Conservation (phyloP, 2,797 vertebrate genomes). For the Meda fulgida region DNA sequence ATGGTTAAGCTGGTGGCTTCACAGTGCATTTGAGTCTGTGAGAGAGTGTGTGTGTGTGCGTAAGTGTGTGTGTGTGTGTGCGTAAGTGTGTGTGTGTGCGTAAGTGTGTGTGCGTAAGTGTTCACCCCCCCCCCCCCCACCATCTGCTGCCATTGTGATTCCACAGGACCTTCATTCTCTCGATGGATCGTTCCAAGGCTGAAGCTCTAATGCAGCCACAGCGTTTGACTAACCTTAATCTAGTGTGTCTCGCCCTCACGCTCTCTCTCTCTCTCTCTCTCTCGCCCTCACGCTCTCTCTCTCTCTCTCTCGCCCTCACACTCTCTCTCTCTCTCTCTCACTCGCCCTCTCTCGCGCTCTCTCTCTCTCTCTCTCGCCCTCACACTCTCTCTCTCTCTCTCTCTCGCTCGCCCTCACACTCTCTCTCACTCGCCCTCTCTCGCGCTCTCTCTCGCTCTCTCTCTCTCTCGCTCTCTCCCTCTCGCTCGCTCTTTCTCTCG, state of each 20-base stretch:
- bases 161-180: constrained; percentile 79
- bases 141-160: constrained; percentile 97
- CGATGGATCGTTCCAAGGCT: constrained; percentile 92
- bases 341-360: no score
- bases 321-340: no score
- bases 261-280: constrained; percentile 75
- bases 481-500: no score
- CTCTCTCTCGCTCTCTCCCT: constrained; percentile 64
- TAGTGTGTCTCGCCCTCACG: constrained; percentile 45
- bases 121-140: constrained; percentile 58
- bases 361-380: no score
- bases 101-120: background rate
- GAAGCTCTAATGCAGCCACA: constrained; percentile 80
- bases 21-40: constrained; percentile 86
- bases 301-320: no score
- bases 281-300: constrained; percentile 1
- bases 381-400: no score
- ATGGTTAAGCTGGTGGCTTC: constrained; percentile 69
- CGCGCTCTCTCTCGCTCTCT: background rate
- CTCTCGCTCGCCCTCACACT: no score
- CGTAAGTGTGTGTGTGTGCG: background rate
- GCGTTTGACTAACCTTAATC: constrained; percentile 77
- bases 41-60: constrained; percentile 68
- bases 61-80: background rate
- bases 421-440: background rate